Evolutionary conservation across 2,113 vertebrate species (phyloP), one percentile per base, ranked within the genome.

Genomic region (Pachyramphus minor): DNA sequence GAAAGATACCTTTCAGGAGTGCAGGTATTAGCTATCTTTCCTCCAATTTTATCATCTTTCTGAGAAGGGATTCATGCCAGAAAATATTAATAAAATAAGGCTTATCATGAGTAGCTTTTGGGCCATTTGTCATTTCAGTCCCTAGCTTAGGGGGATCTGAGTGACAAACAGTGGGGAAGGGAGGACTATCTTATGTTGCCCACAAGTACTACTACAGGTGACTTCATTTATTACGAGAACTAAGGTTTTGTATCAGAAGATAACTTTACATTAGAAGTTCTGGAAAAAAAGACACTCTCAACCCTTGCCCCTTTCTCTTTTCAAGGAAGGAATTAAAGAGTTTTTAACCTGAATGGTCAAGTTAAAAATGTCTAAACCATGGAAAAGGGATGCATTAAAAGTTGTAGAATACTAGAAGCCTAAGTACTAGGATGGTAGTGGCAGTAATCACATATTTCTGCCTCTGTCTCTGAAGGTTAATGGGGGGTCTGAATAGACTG

Each of bases 71-170:
- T 89, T 91, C 81, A 75, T 64, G 20, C 6, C 62, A 87, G 53
- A 77, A 96, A 89, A 93, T 83, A 91, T 91, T 93, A 97, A 97
- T 95, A 96, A 95, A 95, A 84, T 82, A 76, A 85, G 81, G 77
- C 80, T 94, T 90, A 93, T n/a, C 42, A 50, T 23, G 71, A 58
- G 53, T 47, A 79, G 67, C 20, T 92, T 95, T 87, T 82, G 69
- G 77, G 31, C 53, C 59, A 75, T 84, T 91, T 95, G 84, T 94
- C 53, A 90, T 95, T 87, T 87, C 82, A 79, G 21, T 81, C 44
- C 16, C 41, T 42, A 27, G 49, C 44, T 67, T 75, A 49, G 27
- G 21, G 22, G 44, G 24, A 75, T 92, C 47, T 60, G 18, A 84
- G 25, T 73, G 66, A 69, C 66, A 97, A 73, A 67, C 9, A 44